These are phyloP conservation scores for Paradoxurus hermaphroditus DNA, from an alignment of 2,113 vertebrate species.

Conservation along the genomic window DNA sequence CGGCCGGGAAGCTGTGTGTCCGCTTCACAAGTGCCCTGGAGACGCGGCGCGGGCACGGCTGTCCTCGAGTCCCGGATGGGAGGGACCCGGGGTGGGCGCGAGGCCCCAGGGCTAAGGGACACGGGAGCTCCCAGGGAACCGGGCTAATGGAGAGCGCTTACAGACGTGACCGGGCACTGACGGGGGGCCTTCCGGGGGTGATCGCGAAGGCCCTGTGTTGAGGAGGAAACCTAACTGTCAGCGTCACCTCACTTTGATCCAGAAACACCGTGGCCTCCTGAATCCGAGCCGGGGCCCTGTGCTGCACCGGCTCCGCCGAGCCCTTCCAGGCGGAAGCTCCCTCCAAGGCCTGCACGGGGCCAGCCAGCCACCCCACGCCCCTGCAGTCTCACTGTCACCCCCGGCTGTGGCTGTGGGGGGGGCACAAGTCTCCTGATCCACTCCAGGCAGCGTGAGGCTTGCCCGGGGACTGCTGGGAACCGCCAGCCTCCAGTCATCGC, in stretches of 20 bases:
- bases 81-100: too few relatives aligned
- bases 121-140: rapidly evolving
- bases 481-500: background rate
- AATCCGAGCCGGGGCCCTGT: background rate
- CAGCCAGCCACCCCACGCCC: background rate
- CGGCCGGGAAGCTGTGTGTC: background rate
- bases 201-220: background rate
- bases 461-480: background rate
- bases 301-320: background rate
- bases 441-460: background rate
- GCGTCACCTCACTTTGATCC: background rate
- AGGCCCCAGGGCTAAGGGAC: background rate
- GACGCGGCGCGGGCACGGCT: too few relatives aligned
- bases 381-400: rapidly evolving
- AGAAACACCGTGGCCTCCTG: background rate
- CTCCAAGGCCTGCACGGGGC: background rate
- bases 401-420: background rate
- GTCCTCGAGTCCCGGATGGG: background rate
- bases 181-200: background rate
- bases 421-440: background rate
- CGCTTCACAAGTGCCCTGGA: background rate
- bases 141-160: background rate
- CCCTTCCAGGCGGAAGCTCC: background rate
- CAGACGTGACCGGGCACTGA: background rate
- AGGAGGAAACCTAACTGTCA: background rate